phyloP scores from a whole-genome alignment of 2,888 invertebrate genomes.

The Melanostoma scalare region DNA sequence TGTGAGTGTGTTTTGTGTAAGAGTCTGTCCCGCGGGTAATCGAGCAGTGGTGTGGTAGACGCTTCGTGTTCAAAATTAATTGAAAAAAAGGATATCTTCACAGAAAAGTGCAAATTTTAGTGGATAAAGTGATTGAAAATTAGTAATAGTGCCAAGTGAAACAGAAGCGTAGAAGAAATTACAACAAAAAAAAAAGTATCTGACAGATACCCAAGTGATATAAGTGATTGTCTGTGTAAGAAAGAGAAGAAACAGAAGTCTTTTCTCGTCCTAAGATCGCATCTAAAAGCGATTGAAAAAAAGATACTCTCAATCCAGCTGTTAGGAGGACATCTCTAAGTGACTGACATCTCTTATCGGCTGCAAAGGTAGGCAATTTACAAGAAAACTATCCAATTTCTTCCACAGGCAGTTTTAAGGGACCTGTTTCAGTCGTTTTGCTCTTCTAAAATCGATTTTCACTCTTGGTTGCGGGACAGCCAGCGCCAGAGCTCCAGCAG shows the following conservation, averaged over 20 bases:
- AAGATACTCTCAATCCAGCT: constrained; percentile 46
- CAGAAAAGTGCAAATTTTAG: constrained; percentile 41
- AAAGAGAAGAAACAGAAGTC: constrained; percentile 10
- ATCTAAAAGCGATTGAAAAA: constrained; percentile 7
- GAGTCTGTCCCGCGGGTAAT: neutral
- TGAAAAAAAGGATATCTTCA: constrained; percentile 32
- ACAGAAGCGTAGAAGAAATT: constrained; percentile 14
- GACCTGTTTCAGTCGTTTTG: constrained; percentile 1
- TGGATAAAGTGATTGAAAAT: constrained; percentile 34
- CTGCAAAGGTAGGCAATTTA: constrained; percentile 58
- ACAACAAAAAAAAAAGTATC: constrained; percentile 43
- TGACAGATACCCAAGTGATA: constrained; percentile 56
- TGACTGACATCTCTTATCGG: constrained; percentile 50
- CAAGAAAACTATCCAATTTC: constrained; percentile 10
- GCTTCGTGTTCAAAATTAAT: constrained; percentile 28
- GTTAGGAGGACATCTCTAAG: constrained; percentile 58
- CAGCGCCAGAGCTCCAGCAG: constrained; percentile 17
- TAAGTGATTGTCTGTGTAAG: constrained; percentile 35
- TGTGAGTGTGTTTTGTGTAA: constrained; percentile 16
- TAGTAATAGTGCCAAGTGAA: constrained; percentile 37
- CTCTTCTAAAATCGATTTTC: constrained; percentile 61
- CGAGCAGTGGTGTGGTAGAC: constrained; percentile 41
- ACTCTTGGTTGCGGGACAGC: constrained; percentile 49
- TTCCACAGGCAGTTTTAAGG: too few relatives aligned
- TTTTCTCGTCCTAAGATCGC: constrained; percentile 24